Evolutionary conservation across 2,113 vertebrate species (phyloP).

Genomic region (Gallinago paraguaiae): DNA sequence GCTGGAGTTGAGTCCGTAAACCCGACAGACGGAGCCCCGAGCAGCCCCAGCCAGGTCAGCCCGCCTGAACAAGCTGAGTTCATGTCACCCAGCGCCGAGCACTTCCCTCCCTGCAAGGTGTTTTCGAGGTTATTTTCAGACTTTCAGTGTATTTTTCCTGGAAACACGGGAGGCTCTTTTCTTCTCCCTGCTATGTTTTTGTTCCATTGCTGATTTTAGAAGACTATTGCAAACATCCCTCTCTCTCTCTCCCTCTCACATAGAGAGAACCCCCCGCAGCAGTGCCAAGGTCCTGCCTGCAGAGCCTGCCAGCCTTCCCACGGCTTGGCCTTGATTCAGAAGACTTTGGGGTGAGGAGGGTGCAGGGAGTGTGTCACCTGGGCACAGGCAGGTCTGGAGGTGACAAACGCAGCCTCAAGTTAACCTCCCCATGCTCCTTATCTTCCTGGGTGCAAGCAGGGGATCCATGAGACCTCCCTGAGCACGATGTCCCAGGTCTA

Average conservation of each 20-base stretch:
- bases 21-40: neutral
- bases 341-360: neutral
- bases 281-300: neutral
- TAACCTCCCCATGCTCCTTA: too few species aligned
- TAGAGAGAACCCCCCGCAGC: neutral
- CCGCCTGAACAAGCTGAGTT: neutral
- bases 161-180: neutral
- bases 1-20: neutral
- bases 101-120: neutral
- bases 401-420: neutral
- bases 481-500: neutral
- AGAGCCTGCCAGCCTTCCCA: neutral
- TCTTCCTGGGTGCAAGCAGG: neutral
- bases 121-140: neutral
- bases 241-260: neutral
- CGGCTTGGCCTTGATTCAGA: neutral
- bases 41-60: neutral
- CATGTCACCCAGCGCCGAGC: neutral
- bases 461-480: neutral
- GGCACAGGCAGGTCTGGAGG: neutral
- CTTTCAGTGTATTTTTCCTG: neutral
- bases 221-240: neutral
- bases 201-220: constrained; percentile 26
- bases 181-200: neutral
- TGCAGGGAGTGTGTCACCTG: neutral